Evolutionary conservation across 2,888 invertebrate species (phyloP).

Genomic region (Yponomeuta plumbellus): DNA sequence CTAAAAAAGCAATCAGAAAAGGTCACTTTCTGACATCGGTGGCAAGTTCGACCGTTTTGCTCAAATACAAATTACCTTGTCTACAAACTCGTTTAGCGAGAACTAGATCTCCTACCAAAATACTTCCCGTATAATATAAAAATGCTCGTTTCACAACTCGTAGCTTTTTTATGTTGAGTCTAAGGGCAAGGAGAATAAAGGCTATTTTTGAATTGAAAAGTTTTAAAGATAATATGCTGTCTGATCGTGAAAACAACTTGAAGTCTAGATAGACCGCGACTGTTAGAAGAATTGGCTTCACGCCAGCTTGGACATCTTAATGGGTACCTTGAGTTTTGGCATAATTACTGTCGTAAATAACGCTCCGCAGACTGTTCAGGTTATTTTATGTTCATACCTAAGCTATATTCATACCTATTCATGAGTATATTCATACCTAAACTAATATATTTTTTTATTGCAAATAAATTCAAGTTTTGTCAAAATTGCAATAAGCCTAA

Average conservation of each 20-base stretch:
- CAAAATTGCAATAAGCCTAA: too few relatives aligned
- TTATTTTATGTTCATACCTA: not conserved
- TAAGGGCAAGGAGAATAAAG: not conserved
- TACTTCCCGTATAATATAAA: not conserved
- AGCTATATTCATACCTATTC: too few relatives aligned
- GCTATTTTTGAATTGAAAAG: not conserved
- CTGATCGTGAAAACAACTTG: not conserved
- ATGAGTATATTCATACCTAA: too few relatives aligned
- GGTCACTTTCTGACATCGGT: too few relatives aligned
- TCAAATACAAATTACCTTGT: not conserved
- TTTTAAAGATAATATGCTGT: not conserved
- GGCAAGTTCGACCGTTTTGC: not conserved
- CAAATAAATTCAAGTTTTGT: too few relatives aligned
- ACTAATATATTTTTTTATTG: too few relatives aligned
- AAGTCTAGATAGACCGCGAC: not conserved
- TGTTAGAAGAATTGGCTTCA: not conserved
- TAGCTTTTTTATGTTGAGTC: not conserved
- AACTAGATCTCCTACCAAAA: not conserved
- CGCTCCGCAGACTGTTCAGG: not conserved
- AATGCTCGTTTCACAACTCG: not conserved
- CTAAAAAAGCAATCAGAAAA: too few relatives aligned
- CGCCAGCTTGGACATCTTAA: constrained; percentile 1
- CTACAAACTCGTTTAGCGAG: not conserved
- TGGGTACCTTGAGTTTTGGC: not conserved
- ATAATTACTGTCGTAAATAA: not conserved